Base-by-base conservation (phyloP, 1,140 invertebrate species). In the Asbolus verrucosus region DNA sequence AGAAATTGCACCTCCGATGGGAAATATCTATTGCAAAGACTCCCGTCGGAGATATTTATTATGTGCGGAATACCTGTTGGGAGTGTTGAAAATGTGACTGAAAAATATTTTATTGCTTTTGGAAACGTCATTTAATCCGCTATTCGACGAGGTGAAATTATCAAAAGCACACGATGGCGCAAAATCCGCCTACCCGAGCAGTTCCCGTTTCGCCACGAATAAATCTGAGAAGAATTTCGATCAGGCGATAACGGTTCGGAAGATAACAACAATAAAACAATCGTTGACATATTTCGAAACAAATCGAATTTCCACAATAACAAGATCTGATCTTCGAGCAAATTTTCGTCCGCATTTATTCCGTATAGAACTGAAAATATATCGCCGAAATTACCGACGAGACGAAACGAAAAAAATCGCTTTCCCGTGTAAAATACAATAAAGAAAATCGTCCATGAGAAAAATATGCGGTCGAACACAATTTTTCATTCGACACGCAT, bases 281-380 rank as follows among this genome's bases (percentile, higher is more conserved):
- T 54, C 46, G 46, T 30, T 11, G 19, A 11, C 19, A 46, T 46
- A 46, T 46, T 18, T 16, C 8, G 3, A n/a, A 19, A 21, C 46
- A 54, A 54, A 54, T 54, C 18, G 46, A 54, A 27, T 54, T 27
- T 54, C 21, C 46, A 24, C 46, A 13, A 21, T 27, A 27, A 27
- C 21, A 27, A 54, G 46, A 54, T 54, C 27, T 27, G 46, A 54
- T 54, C 11, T 14, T 11, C 4, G 9, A 4, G 27, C 27, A 8
- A 30, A 4, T 30, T 8, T 30, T 30, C 27, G 27, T 46, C 41
- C 41, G 41, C 41, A 19, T 46, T 46, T 19, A 46, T 46, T 8
- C 14, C 39, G 13, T 30, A 30, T 30, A 36, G 11, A 36, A 36
- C 33, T 11, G 43, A 24, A 50, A 50, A 21, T 50, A 54, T 27